Evolutionary conservation across 92 coral and sea anemone genomes (phyloP).

Genomic region (Parazoanthus swiftii): DNA sequence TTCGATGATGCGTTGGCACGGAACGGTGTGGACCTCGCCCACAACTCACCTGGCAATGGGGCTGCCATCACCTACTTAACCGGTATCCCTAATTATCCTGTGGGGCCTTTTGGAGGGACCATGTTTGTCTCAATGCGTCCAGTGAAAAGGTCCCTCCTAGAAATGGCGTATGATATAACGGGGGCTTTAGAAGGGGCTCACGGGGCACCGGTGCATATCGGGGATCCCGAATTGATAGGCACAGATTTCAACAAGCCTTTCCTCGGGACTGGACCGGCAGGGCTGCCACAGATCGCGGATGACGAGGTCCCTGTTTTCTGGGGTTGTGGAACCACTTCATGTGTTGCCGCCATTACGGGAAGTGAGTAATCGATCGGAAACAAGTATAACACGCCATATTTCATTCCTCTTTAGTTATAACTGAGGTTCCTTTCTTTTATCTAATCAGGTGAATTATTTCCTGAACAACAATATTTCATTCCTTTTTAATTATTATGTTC

Average conservation of each 20-base stretch:
- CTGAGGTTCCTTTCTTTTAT: too few relatives aligned
- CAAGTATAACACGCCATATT: too few relatives aligned
- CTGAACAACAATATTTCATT: too few relatives aligned
- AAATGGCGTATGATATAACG: neutral
- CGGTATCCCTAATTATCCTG: slow-evolving; percentile 7
- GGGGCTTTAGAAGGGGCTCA: slow-evolving; percentile 21
- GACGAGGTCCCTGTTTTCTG: slow-evolving; percentile 22
- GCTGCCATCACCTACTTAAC: neutral
- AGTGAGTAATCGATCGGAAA: neutral
- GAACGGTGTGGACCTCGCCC: slow-evolving; percentile 6
- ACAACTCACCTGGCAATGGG: neutral
- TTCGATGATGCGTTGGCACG: slow-evolving; percentile 30
- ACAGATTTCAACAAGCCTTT: neutral
- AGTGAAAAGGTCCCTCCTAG: slow-evolving; percentile 15
- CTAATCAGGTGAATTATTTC: too few relatives aligned
- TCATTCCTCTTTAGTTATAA: too few relatives aligned
- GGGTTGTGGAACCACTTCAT: slow-evolving; percentile 3
- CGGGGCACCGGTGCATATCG: slow-evolving; percentile 34
- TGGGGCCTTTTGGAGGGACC: slow-evolving; percentile 5
- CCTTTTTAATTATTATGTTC: too few relatives aligned
- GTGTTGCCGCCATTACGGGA: neutral
- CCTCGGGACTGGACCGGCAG: neutral
- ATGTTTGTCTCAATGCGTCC: slow-evolving; percentile 23
- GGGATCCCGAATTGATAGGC: slow-evolving; percentile 29
- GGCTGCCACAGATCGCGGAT: neutral